phyloP scores from a whole-genome alignment of 2,113 vertebrate genomes.

The Gallinago jamesoni region DNA sequence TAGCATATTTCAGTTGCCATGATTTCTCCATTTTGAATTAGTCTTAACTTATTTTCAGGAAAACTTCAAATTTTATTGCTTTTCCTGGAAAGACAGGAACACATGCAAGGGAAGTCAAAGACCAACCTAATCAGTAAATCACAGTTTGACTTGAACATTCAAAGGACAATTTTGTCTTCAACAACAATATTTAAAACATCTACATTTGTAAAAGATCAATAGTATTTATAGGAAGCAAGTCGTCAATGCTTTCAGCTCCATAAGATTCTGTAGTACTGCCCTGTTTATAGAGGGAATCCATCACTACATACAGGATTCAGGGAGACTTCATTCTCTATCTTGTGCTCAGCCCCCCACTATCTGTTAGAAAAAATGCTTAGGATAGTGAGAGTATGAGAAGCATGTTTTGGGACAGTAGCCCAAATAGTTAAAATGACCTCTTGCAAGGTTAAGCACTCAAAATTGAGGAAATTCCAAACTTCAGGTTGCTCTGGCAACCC shows the following conservation, averaged over 20 bases:
- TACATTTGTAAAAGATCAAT: neutral
- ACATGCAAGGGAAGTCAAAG: neutral
- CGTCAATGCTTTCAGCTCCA: neutral
- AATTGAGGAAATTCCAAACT: slow-evolving; percentile 31
- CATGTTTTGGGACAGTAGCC: neutral
- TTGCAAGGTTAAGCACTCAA: neutral
- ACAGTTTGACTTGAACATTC: neutral
- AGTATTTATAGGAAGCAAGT: neutral
- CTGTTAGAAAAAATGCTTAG: neutral
- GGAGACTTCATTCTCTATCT: neutral
- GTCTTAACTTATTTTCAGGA: neutral
- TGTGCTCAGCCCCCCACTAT: neutral
- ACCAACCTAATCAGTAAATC: neutral
- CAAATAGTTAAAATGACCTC: neutral
- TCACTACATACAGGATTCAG: neutral
- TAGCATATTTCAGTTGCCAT: neutral
- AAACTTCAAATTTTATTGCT: neutral
- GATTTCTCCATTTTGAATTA: neutral
- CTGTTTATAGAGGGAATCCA: neutral
- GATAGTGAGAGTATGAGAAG: neutral
- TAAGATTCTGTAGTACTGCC: neutral
- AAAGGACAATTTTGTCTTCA: neutral
- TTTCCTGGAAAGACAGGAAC: neutral
- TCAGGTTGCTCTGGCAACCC: slow-evolving; percentile 25
- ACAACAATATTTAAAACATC: neutral